Percentiles rank a stretch among this genome's conserved stretches.
These are phyloP conservation scores for Leucophenga maculata DNA, from an alignment of 2,888 invertebrate species.

Conservation along the genomic window DNA sequence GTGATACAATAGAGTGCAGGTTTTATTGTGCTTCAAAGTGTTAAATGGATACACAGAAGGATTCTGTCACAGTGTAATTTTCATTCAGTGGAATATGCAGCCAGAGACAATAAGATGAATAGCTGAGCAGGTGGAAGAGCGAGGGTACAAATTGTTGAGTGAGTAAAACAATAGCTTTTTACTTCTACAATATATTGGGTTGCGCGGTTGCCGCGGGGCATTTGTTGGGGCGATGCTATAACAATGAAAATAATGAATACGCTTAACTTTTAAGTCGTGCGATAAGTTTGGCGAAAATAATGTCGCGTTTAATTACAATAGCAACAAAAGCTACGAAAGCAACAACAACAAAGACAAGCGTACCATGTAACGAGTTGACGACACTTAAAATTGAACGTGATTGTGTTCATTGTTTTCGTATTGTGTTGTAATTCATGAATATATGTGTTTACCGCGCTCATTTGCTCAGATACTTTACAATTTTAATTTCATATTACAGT, in stretches of 20 bases:
- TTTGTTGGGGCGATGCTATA: conserved; percentile 33
- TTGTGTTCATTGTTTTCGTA: no score
- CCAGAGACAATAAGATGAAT: no score
- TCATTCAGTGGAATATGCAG: no score
- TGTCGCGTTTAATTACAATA: conserved; percentile 55
- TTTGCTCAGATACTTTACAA: no score
- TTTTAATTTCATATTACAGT: no score
- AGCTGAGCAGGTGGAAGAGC: not conserved
- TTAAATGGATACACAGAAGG: no score
- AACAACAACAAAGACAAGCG: conserved; percentile 31
- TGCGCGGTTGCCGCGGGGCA: conserved; percentile 19
- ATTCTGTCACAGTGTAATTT: no score
- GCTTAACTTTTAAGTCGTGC: conserved; percentile 63
- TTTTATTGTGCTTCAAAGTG: no score
- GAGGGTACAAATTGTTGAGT: conserved; percentile 40
- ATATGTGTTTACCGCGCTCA: no score
- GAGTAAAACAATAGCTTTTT: not conserved
- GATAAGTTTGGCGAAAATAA: conserved; percentile 56
- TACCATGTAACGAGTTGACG: no score
- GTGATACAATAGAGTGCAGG: conserved; percentile 3
- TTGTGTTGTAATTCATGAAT: no score
- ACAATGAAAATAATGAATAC: conserved; percentile 62
- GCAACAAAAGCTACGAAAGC: conserved; percentile 47
- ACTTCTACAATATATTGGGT: not conserved
- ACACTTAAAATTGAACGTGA: no score